Conservation (phyloP, 2,888 invertebrate species). For the Chironomus tentans region DNA sequence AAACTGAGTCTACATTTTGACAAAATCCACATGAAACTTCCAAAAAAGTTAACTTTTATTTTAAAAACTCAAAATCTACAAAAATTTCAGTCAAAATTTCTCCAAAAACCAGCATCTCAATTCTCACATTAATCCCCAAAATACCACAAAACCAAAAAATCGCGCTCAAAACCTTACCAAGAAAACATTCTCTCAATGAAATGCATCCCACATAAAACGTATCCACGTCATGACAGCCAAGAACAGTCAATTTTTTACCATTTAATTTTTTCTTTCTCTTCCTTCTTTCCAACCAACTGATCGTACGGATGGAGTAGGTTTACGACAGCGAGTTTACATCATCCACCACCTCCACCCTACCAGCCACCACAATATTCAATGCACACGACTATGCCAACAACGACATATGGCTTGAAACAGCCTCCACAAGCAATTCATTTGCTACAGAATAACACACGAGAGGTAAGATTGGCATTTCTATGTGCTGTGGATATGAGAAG, state of each 20-base stretch:
- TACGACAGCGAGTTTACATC: constrained; percentile 42
- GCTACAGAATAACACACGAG: constrained; percentile 51
- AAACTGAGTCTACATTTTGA: no score
- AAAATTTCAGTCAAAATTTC: no score
- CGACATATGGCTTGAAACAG: constrained; percentile 46
- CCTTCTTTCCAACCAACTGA: constrained; percentile 31
- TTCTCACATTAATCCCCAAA: no score
- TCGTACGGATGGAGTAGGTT: constrained; percentile 52
- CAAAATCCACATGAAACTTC: no score
- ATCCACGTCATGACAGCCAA: not conserved
- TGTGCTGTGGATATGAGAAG: not conserved
- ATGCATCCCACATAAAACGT: no score
- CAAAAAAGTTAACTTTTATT: no score
- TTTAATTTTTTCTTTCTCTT: constrained; percentile 14
- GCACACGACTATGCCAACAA: constrained; percentile 39
- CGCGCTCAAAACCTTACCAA: no score
- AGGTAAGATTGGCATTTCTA: constrained; percentile 31
- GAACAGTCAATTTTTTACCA: constrained; percentile 22
- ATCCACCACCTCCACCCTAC: constrained; percentile 48
- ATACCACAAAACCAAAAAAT: no score
- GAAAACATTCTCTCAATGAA: no score
- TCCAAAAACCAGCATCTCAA: no score
- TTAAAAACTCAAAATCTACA: no score
- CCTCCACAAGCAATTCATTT: constrained; percentile 65
- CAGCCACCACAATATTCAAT: constrained; percentile 45